Base-by-base conservation (phyloP, 2,797 vertebrate genomes). In the Paratrypauchen microcephalus region DNA sequence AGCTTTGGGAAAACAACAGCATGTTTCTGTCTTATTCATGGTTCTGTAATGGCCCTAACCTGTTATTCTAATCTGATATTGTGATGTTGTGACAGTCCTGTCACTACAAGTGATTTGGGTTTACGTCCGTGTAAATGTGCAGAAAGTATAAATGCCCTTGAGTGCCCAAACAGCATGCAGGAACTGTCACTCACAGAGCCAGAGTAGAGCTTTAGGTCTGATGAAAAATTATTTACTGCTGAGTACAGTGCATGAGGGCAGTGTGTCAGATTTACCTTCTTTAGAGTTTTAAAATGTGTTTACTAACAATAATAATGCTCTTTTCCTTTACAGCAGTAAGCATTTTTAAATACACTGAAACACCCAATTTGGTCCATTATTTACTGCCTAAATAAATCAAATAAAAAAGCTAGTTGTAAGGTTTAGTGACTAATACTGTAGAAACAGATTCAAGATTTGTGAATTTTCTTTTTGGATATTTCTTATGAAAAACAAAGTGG, bases 21-120 rank as follows among this genome's bases (percentile, higher is more conserved):
- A 64, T n/a, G 24, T 50, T 65, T 65, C 2, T 23, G 36, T 6
- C 8, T 39, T 39, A 21, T 4, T 15, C 4, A 62, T 19, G 63
- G 47, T 50, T 65, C 30, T 19, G 24, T 30, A 30, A 30, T 30
- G 5, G 6, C 8, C 24, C 11, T 50, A n/a, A 30, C n/a, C 18
- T 24, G 62, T 76, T 39, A 70, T 5, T 71, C 36, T 65, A 50
- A 66, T 18, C n/a, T 13, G 48, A 36, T 8, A 36, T 36, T 0
- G 72, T 0, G 71, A 59, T 61, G 60, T 52, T 30, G 13, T n/a
- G 4, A 66, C 67, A 72, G 50, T 28, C 3, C 16, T 52, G 16
- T 72, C 16, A 26, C 52, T 13, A 21, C 24, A 69, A 21, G 48
- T 48, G 30, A 16, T 23, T 30, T 47, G 41, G 21, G 21, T 45